Evolutionary conservation across 2,113 vertebrate genomes (phyloP), one percentile per base, ranked within the genome.

Genomic region (Gasterosteus aculeatus): DNA sequence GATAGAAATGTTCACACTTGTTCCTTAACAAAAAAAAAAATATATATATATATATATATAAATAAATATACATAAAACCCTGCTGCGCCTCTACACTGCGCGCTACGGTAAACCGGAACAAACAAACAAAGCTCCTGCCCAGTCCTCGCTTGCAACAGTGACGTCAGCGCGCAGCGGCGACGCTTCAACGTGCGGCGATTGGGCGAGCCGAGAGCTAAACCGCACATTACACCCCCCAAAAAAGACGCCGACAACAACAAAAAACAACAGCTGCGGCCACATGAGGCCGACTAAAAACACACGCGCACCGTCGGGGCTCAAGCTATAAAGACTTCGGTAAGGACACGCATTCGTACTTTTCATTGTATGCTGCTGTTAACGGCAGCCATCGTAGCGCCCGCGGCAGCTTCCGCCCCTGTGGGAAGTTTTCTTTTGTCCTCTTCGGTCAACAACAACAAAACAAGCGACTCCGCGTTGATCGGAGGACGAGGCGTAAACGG

Each of bases 401-500:
- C 47, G 1, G 74, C 77, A 1, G 87, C 90, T 91, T 91, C 85
- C 90, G 87, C 87, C 84, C 22, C 88, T 87, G 47, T 58, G 54
- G 69, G 80, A 92, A 92, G 87, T 93, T 92, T 92, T 91, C 92
- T 93, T 93, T 93, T 93, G 90, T 93, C 91, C 85, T 91, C 85
- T 73, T 88, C 78, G 67, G 80, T 85, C 88, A 89, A 89, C 88
- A 88, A 89, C 84, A 88, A 86, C 84, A 89, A 61, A 76, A 88
- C 79, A 60, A 62, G 69, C 62, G 44, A 74, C 19, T 66, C 66
- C 1, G 76, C 22, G 47, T 42, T 61, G 65, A 60, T 56, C 49
- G 51, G 33, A 35, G 53, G 11, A 10, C 31, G 26, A 56, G 58
- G 47, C 47, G 63, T 64, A 22, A 26, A 16, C 18, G 19, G 18